These are phyloP conservation scores for Nesospiza acunhae DNA, from an alignment of 2,113 vertebrate genomes.

Conservation along the genomic window DNA sequence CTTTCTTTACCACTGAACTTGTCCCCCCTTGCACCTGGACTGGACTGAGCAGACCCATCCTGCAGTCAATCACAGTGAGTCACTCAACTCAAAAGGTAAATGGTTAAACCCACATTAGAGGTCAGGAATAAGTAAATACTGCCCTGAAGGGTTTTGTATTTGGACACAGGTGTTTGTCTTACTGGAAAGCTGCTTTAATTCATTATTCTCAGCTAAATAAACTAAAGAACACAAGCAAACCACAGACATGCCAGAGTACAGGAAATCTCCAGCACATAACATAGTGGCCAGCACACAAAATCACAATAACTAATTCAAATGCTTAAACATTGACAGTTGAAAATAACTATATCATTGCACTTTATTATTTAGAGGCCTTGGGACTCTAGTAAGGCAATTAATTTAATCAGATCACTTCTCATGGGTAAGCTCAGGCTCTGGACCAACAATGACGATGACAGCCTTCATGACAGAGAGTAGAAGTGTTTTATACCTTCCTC, in stretches of 20 bases:
- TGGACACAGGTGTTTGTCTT: not conserved
- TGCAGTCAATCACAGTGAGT: not conserved
- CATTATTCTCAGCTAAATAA: not conserved
- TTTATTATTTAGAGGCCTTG: not conserved
- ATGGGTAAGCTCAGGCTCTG: not conserved
- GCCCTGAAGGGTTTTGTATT: not conserved
- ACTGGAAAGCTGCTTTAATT: not conserved
- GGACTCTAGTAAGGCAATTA: not conserved
- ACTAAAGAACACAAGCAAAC: not conserved
- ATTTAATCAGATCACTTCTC: not conserved
- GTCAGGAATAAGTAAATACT: not conserved
- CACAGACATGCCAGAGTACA: not conserved
- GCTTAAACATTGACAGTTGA: not conserved
- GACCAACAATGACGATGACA: fast-evolving
- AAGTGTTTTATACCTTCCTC: not conserved
- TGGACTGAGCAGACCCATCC: not conserved
- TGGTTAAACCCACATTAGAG: not conserved
- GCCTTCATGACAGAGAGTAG: not conserved
- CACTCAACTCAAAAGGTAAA: not conserved
- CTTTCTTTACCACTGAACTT: not conserved
- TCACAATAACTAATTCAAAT: not conserved
- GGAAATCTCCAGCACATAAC: not conserved
- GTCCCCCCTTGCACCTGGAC: not conserved
- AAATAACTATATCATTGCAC: not conserved
- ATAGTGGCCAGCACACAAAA: not conserved